Base-by-base conservation (phyloP, 2,888 invertebrate genomes). In the Drosophila planitibia region DNA sequence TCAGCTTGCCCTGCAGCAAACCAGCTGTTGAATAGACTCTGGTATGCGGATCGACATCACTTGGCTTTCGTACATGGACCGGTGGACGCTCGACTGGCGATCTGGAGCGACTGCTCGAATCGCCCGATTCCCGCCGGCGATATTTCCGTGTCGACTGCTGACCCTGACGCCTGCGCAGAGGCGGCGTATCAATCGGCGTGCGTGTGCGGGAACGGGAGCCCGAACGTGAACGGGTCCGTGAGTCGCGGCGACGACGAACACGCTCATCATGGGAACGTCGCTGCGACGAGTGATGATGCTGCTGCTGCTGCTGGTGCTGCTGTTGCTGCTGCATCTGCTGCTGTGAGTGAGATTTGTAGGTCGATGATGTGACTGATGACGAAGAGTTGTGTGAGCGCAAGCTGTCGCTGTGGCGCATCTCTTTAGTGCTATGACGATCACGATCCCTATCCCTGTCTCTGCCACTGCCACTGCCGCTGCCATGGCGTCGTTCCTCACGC, bases 181-280 rank as follows among this genome's bases (percentile, higher is more conserved):
- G 53, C 12, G 72, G 52, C 28, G 70, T 54, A 7, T 67, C 81
- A 1, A 51, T 59, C 14, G 87, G 80, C 9, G 89, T 80, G 25
- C 75, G 76, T 35, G 83, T 76, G 19, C 69, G 70, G 39, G 91
- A 90, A 22, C 70, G 75, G 16, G 91, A 81, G 39, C 77, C 83
- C 44, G 87, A 82, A 22, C 70, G 83, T 16, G 90, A 87, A 3
- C 76, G 77, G 6, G 85, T 79, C n/a, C 80, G 85, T 41, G 82
- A 76, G 12, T 79, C 75, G 19, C 66, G 73, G 32, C 88, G 88
- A 62, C 82, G 84, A 25, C 79, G 72, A 35, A 55, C 61, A 28
- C 85, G 86, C 0, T 91, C 90, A 53, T 91, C 87, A 14, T 82
- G 65, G 49, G 81, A 76, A 6, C 85, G 85, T 39, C 85, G 89